Percentiles rank a stretch among this genome's conserved stretches.
Evolutionary conservation across 2,113 vertebrate species (phyloP).

Genomic region (Cathartes aura): DNA sequence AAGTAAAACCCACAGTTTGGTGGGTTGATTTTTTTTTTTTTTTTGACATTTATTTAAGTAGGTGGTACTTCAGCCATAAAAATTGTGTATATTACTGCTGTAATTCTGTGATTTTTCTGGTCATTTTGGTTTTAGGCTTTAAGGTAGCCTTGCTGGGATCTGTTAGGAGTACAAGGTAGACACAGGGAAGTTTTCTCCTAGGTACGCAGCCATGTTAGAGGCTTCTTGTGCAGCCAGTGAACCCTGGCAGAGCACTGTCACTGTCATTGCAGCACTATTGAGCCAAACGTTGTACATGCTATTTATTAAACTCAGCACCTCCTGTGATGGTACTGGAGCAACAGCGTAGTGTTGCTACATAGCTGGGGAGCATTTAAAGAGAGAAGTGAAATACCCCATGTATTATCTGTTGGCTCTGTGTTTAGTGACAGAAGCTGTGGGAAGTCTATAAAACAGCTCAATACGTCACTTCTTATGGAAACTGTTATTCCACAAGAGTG

Average conservation of each 20-base stretch:
- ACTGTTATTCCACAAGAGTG: not conserved
- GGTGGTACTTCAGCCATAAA: not conserved
- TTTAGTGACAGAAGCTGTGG: constrained; percentile 37
- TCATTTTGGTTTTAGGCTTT: not conserved
- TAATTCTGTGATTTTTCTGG: not conserved
- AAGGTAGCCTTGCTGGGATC: not conserved
- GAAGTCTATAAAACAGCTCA: constrained; percentile 38
- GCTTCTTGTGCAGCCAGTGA: not conserved
- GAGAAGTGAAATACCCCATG: not conserved
- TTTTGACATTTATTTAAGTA: not conserved
- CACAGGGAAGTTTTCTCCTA: not conserved
- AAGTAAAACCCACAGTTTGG: not conserved
- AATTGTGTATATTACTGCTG: not conserved
- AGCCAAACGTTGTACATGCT: not conserved
- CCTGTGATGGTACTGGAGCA: not conserved
- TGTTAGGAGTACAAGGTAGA: not conserved
- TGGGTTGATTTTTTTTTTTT: not conserved
- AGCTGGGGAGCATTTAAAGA: not conserved
- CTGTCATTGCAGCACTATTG: not conserved
- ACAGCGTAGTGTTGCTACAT: not conserved
- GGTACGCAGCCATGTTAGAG: not conserved
- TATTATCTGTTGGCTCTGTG: constrained; percentile 2
- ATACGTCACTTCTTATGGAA: constrained; percentile 25
- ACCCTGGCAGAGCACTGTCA: not conserved
- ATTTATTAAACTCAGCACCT: not conserved